Evolutionary conservation across 2,797 vertebrate species (phyloP).

Genomic region (Melanotaenia pygmaea): DNA sequence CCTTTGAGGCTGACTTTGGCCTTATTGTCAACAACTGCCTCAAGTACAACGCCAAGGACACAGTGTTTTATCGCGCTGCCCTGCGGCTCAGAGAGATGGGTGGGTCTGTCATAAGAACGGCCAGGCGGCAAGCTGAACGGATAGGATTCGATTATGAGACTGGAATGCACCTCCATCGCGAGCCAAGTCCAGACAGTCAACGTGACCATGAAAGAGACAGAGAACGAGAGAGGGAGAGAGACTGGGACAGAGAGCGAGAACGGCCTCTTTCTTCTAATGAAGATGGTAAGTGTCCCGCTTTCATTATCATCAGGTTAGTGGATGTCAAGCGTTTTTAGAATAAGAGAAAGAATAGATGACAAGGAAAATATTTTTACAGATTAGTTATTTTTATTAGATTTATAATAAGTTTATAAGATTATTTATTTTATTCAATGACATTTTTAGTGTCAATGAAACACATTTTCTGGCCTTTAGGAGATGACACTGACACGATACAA

Average conservation of each 20-base stretch:
- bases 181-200: conserved; percentile 86
- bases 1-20: conserved; percentile 96
- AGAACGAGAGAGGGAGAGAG: conserved; percentile 65
- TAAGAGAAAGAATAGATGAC: neutral
- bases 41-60: conserved; percentile 99
- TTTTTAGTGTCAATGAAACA: neutral
- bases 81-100: conserved; percentile 94
- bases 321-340: neutral
- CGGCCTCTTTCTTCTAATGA: conserved; percentile 77
- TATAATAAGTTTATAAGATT: no score
- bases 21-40: conserved; percentile 99
- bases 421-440: no score
- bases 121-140: conserved; percentile 93
- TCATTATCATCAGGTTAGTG: neutral
- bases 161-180: conserved; percentile 92
- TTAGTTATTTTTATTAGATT: neutral
- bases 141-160: conserved; percentile 97
- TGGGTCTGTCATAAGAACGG: conserved; percentile 88
- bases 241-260: conserved; percentile 75
- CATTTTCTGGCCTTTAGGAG: neutral
- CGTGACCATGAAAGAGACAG: conserved; percentile 85
- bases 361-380: neutral
- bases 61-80: conserved; percentile 96
- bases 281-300: conserved; percentile 74
- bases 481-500: neutral